These are phyloP conservation scores for Rhingia campestris DNA, from an alignment of 2,888 invertebrate species.

Conservation along the genomic window DNA sequence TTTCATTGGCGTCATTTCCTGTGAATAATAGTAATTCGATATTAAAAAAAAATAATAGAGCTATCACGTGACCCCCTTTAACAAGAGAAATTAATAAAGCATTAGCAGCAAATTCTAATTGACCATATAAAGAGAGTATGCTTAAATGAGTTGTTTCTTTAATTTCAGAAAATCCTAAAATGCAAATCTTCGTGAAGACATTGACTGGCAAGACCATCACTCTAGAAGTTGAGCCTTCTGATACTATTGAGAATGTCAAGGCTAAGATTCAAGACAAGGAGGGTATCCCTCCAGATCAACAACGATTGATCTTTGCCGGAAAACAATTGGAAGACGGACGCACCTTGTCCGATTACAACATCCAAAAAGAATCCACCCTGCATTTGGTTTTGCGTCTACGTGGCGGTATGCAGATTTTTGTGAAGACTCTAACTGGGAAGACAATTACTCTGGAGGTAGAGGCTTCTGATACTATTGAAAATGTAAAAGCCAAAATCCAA, in stretches of 20 bases:
- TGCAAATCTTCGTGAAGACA: constrained; percentile 79
- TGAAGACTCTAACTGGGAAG: constrained; percentile 78
- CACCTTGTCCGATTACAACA: constrained; percentile 87
- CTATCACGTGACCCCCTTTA: constrained; percentile 76
- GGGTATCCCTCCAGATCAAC: constrained; percentile 80
- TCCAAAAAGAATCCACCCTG: constrained; percentile 78
- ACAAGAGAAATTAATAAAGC: constrained; percentile 86
- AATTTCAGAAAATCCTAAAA: constrained; percentile 90
- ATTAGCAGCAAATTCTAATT: constrained; percentile 91
- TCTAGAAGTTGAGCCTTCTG: constrained; percentile 78
- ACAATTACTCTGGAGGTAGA: constrained; percentile 78
- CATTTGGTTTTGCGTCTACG: constrained; percentile 92
- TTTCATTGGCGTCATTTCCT: constrained; percentile 77
- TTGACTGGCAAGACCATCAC: constrained; percentile 80
- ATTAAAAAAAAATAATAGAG: too few species aligned
- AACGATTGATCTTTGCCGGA: constrained; percentile 79
- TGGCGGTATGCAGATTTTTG: constrained; percentile 85
- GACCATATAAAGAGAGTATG: constrained; percentile 79
- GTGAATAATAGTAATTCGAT: too few species aligned
- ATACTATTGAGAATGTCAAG: constrained; percentile 79
- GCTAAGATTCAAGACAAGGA: constrained; percentile 80
- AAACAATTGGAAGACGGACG: constrained; percentile 90
- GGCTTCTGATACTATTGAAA: constrained; percentile 77
- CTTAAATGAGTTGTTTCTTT: constrained; percentile 87
- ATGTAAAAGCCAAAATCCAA: constrained; percentile 79